These are phyloP conservation scores for Agrotis segetum DNA, from an alignment of 2,888 invertebrate genomes.

Conservation along the genomic window DNA sequence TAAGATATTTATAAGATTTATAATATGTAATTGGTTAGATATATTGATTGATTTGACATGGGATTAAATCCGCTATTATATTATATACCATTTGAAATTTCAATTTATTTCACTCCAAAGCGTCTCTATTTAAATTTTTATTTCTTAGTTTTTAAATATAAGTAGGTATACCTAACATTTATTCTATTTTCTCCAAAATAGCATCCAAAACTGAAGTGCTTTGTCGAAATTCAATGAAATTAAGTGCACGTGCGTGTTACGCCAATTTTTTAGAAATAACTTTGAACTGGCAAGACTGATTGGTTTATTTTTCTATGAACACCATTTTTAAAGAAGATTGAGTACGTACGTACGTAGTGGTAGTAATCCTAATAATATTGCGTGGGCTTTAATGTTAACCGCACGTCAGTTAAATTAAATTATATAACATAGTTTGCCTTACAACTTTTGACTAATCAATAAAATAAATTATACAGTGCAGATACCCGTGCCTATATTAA, in stretches of 20 bases:
- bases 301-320: background rate
- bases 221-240: background rate
- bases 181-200: background rate
- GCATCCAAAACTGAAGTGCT: background rate
- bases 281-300: background rate
- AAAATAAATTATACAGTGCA: background rate
- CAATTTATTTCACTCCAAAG: too few species aligned
- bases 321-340: background rate
- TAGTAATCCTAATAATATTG: too few species aligned
- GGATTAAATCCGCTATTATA: too few species aligned
- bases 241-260: conserved; percentile 12
- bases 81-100: too few species aligned
- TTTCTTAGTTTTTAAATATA: too few species aligned
- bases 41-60: too few species aligned
- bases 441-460: background rate
- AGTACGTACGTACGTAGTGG: background rate
- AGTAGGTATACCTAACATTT: too few species aligned
- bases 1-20: too few species aligned
- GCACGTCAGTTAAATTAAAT: background rate
- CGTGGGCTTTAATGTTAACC: too few species aligned
- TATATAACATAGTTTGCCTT: background rate
- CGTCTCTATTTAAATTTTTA: too few species aligned
- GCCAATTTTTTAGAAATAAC: background rate
- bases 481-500: too few species aligned
- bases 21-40: too few species aligned